These are phyloP conservation scores for Catharus minimus DNA, from an alignment of 2,113 vertebrate species.

Conservation along the genomic window DNA sequence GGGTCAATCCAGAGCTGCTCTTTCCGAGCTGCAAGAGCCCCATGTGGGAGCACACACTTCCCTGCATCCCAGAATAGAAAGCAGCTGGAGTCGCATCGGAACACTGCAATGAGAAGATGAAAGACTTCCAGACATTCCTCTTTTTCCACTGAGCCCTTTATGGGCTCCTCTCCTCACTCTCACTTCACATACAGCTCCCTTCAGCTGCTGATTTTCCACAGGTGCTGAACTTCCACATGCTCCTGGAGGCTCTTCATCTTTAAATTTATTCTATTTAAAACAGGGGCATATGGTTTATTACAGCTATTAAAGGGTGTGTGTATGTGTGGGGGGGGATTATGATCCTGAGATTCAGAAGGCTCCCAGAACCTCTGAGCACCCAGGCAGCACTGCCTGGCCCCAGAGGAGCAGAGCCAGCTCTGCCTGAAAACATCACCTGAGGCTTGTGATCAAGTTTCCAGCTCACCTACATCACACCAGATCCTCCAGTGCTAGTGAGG, in stretches of 20 bases:
- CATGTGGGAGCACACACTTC: background rate
- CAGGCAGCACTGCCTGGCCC: background rate
- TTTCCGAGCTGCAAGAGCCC: background rate
- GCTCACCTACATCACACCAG: background rate
- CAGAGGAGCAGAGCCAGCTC: background rate
- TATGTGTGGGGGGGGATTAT: background rate
- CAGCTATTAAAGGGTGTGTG: background rate
- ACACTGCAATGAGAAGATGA: background rate
- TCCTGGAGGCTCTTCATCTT: background rate
- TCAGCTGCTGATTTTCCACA: background rate
- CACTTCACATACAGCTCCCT: background rate
- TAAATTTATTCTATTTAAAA: background rate
- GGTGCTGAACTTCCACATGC: background rate
- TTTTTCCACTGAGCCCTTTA: background rate
- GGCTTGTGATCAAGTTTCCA: background rate
- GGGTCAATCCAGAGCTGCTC: background rate
- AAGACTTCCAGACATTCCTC: background rate
- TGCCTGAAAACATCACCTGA: background rate
- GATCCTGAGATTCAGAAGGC: background rate
- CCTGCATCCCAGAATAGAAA: background rate
- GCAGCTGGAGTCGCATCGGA: background rate
- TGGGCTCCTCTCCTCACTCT: background rate
- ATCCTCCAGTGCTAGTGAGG: background rate
- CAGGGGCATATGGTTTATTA: background rate
- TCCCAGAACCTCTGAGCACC: background rate